A percentile compares a stretch with the other conserved stretches of the same genome.
Conservation (phyloP, 2,797 vertebrate genomes). For the Pampus argenteus region DNA sequence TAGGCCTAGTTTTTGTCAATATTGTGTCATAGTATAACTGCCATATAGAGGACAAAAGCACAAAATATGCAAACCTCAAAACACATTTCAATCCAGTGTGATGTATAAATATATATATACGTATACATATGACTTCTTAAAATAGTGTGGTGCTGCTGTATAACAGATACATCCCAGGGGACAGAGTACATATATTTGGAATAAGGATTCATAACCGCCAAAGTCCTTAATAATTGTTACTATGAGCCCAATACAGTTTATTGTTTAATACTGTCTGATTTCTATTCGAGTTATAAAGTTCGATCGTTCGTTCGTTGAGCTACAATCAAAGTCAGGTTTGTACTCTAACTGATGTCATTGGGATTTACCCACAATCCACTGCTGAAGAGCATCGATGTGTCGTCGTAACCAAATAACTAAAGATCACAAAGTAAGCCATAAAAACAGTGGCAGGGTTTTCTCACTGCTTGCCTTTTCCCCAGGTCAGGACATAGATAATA, state of each 20-base stretch:
- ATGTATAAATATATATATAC: too few species aligned
- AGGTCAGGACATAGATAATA: too few species aligned
- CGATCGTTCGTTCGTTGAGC: slow-evolving; percentile 12
- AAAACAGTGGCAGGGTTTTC: slow-evolving; percentile 30
- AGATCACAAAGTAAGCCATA: slow-evolving; percentile 55
- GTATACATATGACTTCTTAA: slow-evolving; percentile 26
- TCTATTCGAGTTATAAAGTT: not conserved
- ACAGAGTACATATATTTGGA: slow-evolving; percentile 44
- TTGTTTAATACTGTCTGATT: slow-evolving; percentile 20
- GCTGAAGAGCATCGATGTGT: slow-evolving; percentile 4
- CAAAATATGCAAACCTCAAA: slow-evolving; percentile 69
- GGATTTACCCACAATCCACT: slow-evolving; percentile 24
- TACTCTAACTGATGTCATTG: slow-evolving; percentile 44
- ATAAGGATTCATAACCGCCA: slow-evolving; percentile 46
- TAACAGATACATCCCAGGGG: slow-evolving; percentile 24
- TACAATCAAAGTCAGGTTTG: not conserved
- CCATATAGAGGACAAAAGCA: slow-evolving; percentile 48
- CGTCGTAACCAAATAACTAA: not conserved
- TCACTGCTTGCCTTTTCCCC: slow-evolving; percentile 51
- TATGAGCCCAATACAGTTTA: slow-evolving; percentile 44
- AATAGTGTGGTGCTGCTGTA: slow-evolving; percentile 39
- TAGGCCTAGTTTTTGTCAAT: slow-evolving; percentile 18
- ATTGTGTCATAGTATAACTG: slow-evolving; percentile 35
- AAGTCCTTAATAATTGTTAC: slow-evolving; percentile 62
- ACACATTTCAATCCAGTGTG: slow-evolving; percentile 23